These are phyloP conservation scores for Caenorhabditis angaria DNA, from an alignment of 2,888 invertebrate genomes.

Conservation along the genomic window DNA sequence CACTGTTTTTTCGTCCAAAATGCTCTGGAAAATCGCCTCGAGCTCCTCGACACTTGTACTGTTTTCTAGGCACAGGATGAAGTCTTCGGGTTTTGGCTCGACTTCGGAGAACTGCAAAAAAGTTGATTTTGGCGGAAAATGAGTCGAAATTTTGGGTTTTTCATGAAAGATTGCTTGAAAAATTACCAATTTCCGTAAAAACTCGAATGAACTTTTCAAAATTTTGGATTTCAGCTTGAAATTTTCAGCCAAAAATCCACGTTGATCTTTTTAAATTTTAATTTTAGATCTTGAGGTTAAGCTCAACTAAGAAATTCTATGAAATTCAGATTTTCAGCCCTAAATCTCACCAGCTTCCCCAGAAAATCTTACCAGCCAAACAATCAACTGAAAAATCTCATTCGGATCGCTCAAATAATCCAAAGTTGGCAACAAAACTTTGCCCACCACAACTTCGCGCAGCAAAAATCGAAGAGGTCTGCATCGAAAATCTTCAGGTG, in stretches of 20 bases:
- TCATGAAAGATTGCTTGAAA: background rate
- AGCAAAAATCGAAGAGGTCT: slow-evolving; percentile 82
- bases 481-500: slow-evolving; percentile 86
- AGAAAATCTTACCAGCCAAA: slow-evolving; percentile 82
- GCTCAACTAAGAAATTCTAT: no score
- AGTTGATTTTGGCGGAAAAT: background rate
- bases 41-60: slow-evolving; percentile 85
- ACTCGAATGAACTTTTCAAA: slow-evolving; percentile 4
- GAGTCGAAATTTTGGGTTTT: no score
- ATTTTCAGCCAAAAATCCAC: background rate
- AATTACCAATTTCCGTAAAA: no score
- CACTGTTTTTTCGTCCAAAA: slow-evolving; percentile 82
- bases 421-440: slow-evolving; percentile 80
- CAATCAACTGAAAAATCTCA: slow-evolving; percentile 87
- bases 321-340: background rate
- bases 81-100: slow-evolving; percentile 84
- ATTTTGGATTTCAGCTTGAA: background rate
- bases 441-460: slow-evolving; percentile 74
- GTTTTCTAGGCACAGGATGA: slow-evolving; percentile 83
- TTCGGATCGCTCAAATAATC: slow-evolving; percentile 86
- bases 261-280: background rate
- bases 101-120: slow-evolving; percentile 81
- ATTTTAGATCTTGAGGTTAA: no score
- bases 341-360: background rate
- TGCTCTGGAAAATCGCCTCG: slow-evolving; percentile 82